phyloP scores from a whole-genome alignment of 2,797 vertebrate species.

The Harpagifer antarcticus region DNA sequence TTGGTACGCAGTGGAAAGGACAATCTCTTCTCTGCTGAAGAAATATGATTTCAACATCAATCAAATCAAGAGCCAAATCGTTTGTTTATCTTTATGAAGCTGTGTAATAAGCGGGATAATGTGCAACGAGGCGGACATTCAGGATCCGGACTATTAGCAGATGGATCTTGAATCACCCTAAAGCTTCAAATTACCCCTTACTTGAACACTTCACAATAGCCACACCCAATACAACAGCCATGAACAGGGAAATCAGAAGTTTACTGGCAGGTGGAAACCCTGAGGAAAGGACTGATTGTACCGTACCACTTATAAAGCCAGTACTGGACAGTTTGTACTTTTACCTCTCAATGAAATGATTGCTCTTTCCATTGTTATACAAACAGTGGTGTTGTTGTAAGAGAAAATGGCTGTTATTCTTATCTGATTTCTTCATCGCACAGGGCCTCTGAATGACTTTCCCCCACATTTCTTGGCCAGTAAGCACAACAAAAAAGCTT shows the following conservation, averaged over 20 bases:
- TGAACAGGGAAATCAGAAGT: neutral
- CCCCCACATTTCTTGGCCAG: constrained; percentile 26
- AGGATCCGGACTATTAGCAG: too few relatives aligned
- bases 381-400: neutral
- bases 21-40: too few relatives aligned
- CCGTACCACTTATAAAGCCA: neutral
- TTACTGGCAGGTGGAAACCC: neutral
- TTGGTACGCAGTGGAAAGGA: too few relatives aligned
- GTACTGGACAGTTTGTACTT: neutral
- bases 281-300: neutral
- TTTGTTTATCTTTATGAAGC: too few relatives aligned
- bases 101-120: too few relatives aligned
- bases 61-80: too few relatives aligned
- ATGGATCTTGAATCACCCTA: too few relatives aligned
- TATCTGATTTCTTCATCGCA: neutral
- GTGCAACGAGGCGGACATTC: too few relatives aligned
- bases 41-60: too few relatives aligned
- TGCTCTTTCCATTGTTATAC: neutral
- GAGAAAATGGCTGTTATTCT: neutral
- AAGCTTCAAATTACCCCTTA: too few relatives aligned
- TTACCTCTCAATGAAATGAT: neutral
- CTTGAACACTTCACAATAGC: neutral
- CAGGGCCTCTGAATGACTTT: neutral
- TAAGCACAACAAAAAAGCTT: constrained; percentile 21
- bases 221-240: neutral